Evolutionary conservation across 2,888 invertebrate genomes (phyloP), one percentile per base, ranked within the genome.

Genomic region (Nemurella pictetii): DNA sequence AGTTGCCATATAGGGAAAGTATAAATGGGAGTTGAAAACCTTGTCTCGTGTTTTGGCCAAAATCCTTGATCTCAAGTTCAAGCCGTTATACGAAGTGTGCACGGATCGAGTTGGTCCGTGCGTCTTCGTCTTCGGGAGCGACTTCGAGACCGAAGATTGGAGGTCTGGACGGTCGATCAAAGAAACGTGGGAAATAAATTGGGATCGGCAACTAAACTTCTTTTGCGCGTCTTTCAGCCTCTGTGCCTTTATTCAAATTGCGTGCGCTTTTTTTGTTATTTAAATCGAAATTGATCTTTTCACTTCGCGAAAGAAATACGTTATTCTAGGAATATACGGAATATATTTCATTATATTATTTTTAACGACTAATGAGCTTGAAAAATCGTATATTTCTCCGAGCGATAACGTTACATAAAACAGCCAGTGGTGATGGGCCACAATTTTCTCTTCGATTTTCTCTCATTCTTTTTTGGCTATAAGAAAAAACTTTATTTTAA

Each of bases 1-100:
- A 82, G 72, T 36, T 82, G 26, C 82, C 82, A 72, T 82, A 82
- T 82, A 82, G 72, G 82, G 82, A 27, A 55, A 28, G 72, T 55
- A 82, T 82, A 82, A 55, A 82, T 82, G 29, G 82, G 29, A 82
- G 29, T 25, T 12, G 82, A 82, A 82, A 72, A 72, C 82, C 82
- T 82, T 82, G 55, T 82, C 82, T 82, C 29, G 55, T 72, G 55
- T 55, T 82, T 55, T 81, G 26, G 28, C 28, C 72, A 72, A 72
- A 72, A 82, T 26, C 82, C 82, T 82, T 82, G 82, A 28, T 82
- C 82, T 82, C 82, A 72, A 78, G 78, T 78, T 78, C 78, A 78
- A 78, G 28, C 78, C 30, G 78, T 5, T 78, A 15, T 55, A n/a
- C n/a, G 5, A 20, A 55, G 55, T 55, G 20, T 55, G 55, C 55